Base-by-base conservation (phyloP, 2,797 vertebrate genomes). In the Chiroxiphia lanceolata region DNA sequence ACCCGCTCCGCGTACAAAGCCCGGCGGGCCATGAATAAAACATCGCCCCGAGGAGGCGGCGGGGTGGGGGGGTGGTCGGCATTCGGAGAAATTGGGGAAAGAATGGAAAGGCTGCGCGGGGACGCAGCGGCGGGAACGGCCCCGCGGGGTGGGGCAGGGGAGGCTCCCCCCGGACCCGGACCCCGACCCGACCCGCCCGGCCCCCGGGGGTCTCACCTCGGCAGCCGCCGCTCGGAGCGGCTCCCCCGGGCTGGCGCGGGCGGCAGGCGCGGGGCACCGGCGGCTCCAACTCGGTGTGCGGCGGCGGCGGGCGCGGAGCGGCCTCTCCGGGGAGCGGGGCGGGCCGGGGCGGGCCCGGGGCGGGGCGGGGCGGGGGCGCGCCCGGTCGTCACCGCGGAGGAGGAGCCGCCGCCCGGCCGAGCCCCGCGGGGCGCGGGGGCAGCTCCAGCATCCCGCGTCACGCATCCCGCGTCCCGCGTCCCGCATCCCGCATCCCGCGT, bases 151-250 rank as follows among this genome's bases (percentile, higher is more conserved):
- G 27, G 12, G 56, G 8, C 7, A 53, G n/a, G 25, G 3, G 29
- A 20, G 31, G 29, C 38, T 19, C 27, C 53, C 45, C 25, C n/a
- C 17, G 45, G 74, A 50, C 67, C 70, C 92, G 67, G 64, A 63
- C 56, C 93, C 40, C 36, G 68, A 8, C 15, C 19, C 45, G 25
- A 33, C 34, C 59, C 34, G 5, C 14, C 51, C 12, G 15, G 44
- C 67, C 26, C 26, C 60, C 34, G 36, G 19, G 50, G 74, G 45
- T 57, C 97, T 97, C 95, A 97, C 97, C 97, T 96, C 76, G 74
- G 69, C 77, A 78, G 89, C 88, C 79, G 59, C 83, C 17, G 67
- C 67, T 71, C 70, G 87, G 54, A 87, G 71, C 45, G 87, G 89
- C 38, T 81, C 74, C 81, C 81, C 80, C 45, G 38, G 40, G 71